Evolutionary conservation across 2,888 invertebrate genomes (phyloP).

Genomic region (Eilema griseolum): DNA sequence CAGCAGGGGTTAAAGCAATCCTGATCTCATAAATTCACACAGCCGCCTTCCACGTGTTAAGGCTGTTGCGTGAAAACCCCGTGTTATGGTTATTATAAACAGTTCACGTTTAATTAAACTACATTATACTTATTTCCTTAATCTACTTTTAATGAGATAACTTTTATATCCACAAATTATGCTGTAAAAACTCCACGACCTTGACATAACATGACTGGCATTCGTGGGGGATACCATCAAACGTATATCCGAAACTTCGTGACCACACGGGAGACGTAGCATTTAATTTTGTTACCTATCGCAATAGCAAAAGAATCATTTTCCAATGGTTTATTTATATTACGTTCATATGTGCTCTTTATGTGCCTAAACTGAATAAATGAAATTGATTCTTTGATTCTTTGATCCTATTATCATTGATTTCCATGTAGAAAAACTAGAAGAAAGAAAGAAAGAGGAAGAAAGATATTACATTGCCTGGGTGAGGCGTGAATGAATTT

Average conservation of each 20-base stretch:
- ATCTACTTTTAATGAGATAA: conserved; percentile 19
- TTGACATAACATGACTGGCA: conserved; percentile 21
- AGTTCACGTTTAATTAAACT: conserved; percentile 23
- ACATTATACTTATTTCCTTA: conserved; percentile 26
- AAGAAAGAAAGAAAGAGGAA: too few species aligned
- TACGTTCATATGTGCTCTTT: too few species aligned
- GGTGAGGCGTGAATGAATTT: too few species aligned
- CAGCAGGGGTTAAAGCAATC: background rate
- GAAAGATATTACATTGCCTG: too few species aligned
- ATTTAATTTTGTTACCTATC: too few species aligned
- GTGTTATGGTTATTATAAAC: conserved; percentile 1
- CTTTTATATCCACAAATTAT: conserved; percentile 6
- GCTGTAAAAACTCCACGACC: background rate
- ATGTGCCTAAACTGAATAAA: too few species aligned
- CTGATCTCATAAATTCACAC: background rate
- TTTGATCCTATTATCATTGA: too few species aligned
- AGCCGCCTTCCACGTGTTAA: background rate
- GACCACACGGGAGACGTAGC: background rate
- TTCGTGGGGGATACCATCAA: background rate
- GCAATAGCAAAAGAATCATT: too few species aligned
- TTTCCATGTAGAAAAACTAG: too few species aligned
- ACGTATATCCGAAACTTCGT: background rate
- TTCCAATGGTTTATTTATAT: too few species aligned
- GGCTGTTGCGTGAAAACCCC: background rate
- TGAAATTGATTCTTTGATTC: too few species aligned